A percentile compares a stretch with the other conserved stretches of the same genome.
phyloP scores from a whole-genome alignment of 2,888 invertebrate species.

The Epicampocera succincta region DNA sequence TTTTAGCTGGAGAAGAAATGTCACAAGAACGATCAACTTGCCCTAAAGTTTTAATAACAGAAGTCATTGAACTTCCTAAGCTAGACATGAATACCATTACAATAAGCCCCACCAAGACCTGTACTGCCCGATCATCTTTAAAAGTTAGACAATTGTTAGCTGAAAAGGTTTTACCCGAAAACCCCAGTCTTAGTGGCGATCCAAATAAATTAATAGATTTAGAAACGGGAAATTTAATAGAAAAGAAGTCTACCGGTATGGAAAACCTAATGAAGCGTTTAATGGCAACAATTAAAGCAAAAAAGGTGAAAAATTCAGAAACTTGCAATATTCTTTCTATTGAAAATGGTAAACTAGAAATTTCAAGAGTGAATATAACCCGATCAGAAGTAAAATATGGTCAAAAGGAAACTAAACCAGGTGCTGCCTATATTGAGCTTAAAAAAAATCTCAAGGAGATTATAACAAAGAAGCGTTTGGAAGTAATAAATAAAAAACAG shows the following conservation, averaged over 20 bases:
- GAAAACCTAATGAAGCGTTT: conserved; percentile 88
- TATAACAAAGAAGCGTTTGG: conserved; percentile 87
- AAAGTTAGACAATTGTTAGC: conserved; percentile 73
- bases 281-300: conserved; percentile 85
- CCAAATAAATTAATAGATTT: conserved; percentile 85
- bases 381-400: conserved; percentile 75
- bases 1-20: conserved; percentile 34
- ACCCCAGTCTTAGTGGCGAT: conserved; percentile 83
- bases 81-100: conserved; percentile 74
- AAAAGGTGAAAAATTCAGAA: conserved; percentile 83
- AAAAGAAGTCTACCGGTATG: conserved; percentile 84
- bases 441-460: conserved; percentile 87
- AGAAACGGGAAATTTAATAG: conserved; percentile 82
- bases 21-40: conserved; percentile 23
- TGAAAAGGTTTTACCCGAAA: conserved; percentile 72
- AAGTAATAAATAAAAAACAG: conserved; percentile 85
- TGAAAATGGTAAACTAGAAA: conserved; percentile 81
- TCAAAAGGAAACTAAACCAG: conserved; percentile 84
- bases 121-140: conserved; percentile 70
- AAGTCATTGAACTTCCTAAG: conserved; percentile 75
- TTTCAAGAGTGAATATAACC: conserved; percentile 77
- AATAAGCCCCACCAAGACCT: conserved; percentile 69
- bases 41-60: conserved; percentile 69
- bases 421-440: conserved; percentile 87
- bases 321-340: conserved; percentile 82